Base-by-base conservation (phyloP, 2,888 invertebrate species). In the Hydroisotoma schaefferi region DNA sequence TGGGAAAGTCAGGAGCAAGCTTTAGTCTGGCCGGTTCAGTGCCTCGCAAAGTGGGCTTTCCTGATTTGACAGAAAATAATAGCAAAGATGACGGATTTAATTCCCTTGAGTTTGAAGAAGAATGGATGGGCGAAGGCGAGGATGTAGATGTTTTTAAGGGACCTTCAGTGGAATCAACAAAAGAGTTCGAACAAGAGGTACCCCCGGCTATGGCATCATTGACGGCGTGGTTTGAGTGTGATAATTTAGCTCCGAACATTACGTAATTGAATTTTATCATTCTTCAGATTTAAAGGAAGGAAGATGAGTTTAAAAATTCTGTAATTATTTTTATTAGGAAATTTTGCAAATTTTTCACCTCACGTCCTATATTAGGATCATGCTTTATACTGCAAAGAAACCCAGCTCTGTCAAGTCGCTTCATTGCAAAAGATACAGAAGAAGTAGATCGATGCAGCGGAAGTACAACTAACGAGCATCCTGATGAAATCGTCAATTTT, bases 281-380 rank as follows among this genome's bases (percentile, higher is more conserved):
- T n/a, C n/a, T n/a, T n/a, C n/a, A n/a, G n/a, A n/a, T n/a, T n/a
- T n/a, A n/a, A n/a, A n/a, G n/a, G n/a, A n/a, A n/a, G n/a, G n/a
- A n/a, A n/a, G n/a, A n/a, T n/a, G n/a, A n/a, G n/a, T n/a, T 10
- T 43, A 20, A 18, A n/a, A 43, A 15, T 18, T 43, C 6, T 43
- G 10, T n/a, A n/a, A n/a, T 25, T 8, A 47, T 29, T 56, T 22
- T 38, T 18, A 44, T 6, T 18, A 54, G 46, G 4, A 63, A 59
- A 48, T 52, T 63, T 38, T 61, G 58, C 43, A 67, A 67, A 27
- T 63, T 59, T 48, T 67, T 63, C 40, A 20, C 57, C 12, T 27
- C 59, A 18, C 46, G 52, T 18, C 40, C 46, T 27, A 48, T 28
- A 0, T 67, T 63, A 38, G 67, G 67, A 1, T 61, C 63, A 1